phyloP scores from a whole-genome alignment of 2,888 invertebrate species.

The Meandrusa payeni region DNA sequence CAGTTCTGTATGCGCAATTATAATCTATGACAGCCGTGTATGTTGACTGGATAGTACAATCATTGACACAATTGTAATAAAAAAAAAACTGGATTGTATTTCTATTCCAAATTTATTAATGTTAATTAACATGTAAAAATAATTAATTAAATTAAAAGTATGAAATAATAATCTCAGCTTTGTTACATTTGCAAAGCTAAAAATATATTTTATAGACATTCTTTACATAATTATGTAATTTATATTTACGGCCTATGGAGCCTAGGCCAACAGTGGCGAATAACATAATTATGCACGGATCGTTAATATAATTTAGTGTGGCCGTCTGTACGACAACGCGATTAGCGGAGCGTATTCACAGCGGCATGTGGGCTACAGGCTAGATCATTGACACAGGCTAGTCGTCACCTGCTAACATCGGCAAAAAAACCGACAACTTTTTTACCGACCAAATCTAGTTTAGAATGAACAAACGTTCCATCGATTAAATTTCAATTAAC shows the following conservation, averaged over 20 bases:
- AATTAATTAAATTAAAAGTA: no score
- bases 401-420: conserved; percentile 72
- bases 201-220: no score
- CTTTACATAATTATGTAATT: no score
- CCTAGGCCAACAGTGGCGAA: conserved; percentile 9
- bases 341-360: conserved; percentile 75
- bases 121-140: no score
- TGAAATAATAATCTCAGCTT: no score
- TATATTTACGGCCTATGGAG: no score
- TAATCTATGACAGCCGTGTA: conserved; percentile 71
- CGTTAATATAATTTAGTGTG: conserved; percentile 32
- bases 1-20: conserved; percentile 73
- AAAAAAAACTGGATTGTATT: no score
- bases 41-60: conserved; percentile 52
- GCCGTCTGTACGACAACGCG: conserved; percentile 57
- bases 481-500: conserved; percentile 21
- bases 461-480: conserved; percentile 44
- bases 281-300: conserved; percentile 23
- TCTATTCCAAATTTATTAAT: no score
- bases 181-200: no score
- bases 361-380: conserved; percentile 76
- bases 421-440: conserved; percentile 55
- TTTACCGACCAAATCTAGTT: conserved; percentile 63
- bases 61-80: conserved; percentile 45
- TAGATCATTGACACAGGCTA: conserved; percentile 80